Evolutionary conservation across 2,113 vertebrate species (phyloP).

Genomic region (Hemicordylus capensis): DNA sequence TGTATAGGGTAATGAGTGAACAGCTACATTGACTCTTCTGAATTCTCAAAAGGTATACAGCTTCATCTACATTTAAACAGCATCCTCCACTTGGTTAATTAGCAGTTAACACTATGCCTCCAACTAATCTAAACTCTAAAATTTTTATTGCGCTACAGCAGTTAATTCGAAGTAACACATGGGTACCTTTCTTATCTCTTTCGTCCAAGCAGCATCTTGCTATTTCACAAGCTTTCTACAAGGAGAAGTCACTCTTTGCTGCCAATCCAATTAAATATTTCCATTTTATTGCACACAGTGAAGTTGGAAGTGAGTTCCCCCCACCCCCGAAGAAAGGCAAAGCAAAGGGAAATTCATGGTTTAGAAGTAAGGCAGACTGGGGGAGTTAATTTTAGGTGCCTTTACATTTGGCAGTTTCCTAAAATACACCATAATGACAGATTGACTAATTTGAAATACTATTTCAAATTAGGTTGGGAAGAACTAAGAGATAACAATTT

Average conservation of each 20-base stretch:
- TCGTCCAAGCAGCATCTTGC: constrained; percentile 13
- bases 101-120: background rate
- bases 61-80: background rate
- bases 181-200: constrained; percentile 12
- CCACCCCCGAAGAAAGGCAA: background rate
- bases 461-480: background rate
- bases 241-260: constrained; percentile 4
- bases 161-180: constrained; percentile 4
- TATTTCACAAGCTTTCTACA: constrained; percentile 4
- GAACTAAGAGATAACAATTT: background rate
- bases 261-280: constrained; percentile 23
- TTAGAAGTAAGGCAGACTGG: background rate
- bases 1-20: no score
- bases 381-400: background rate
- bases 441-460: background rate
- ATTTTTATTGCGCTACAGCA: background rate
- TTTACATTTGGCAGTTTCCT: background rate
- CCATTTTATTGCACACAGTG: background rate
- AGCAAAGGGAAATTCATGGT: background rate
- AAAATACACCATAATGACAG: background rate
- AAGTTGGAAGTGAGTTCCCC: background rate
- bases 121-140: background rate
- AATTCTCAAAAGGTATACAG: background rate
- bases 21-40: background rate
- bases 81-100: background rate